These are phyloP conservation scores for Pelusios castaneus DNA, from an alignment of 2,113 vertebrate genomes.

Conservation along the genomic window DNA sequence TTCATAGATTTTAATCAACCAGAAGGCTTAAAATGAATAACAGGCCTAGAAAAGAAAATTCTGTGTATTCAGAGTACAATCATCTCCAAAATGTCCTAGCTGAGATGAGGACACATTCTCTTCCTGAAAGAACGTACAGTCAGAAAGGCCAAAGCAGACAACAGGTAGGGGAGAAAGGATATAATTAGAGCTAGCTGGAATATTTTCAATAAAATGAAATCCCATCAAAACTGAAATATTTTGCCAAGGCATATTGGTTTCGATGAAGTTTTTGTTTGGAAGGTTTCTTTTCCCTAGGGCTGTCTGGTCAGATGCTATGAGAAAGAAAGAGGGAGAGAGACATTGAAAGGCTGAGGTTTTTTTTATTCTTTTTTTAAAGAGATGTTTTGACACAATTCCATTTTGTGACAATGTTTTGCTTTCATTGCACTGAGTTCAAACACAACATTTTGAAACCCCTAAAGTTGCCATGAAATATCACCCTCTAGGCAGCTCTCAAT, in stretches of 20 bases:
- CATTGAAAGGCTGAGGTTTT: neutral
- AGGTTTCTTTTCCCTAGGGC: neutral
- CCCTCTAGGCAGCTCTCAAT: neutral
- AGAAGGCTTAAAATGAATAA: neutral
- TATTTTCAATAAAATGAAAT: neutral
- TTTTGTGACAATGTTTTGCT: neutral
- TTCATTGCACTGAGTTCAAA: fast-evolving
- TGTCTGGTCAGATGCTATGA: neutral
- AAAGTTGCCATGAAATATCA: neutral
- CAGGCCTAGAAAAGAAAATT: neutral
- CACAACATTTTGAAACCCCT: neutral
- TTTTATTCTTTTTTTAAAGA: too few species aligned
- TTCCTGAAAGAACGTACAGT: neutral
- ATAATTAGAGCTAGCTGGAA: neutral
- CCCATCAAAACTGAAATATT: neutral
- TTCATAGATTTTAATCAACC: neutral
- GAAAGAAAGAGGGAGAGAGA: neutral
- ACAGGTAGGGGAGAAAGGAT: neutral
- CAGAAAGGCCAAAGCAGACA: neutral
- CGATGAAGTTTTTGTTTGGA: neutral
- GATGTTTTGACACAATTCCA: neutral
- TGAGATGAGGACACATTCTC: neutral
- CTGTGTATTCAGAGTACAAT: neutral
- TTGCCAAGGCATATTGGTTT: neutral
- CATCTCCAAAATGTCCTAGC: neutral